A percentile compares a stretch with the other conserved stretches of the same genome.
phyloP scores from a whole-genome alignment of 2,113 vertebrate species.

The Dicerorhinus sumatrensis region DNA sequence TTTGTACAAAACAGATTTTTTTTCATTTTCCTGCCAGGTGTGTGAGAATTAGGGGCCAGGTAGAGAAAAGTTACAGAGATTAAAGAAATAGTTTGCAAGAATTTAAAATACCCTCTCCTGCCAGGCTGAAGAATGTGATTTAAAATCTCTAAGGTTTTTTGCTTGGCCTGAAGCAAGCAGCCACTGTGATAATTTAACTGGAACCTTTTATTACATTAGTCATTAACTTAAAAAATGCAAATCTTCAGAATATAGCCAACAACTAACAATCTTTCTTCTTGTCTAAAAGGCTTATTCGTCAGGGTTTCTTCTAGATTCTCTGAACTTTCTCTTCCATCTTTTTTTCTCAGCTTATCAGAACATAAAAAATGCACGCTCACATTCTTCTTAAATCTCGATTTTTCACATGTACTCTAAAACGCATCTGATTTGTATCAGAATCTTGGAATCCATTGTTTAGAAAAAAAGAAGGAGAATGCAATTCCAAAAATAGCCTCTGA shows the following conservation, averaged over 20 bases:
- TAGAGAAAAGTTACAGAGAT: conserved; percentile 37
- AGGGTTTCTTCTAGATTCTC: conserved; percentile 31
- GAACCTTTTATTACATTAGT: conserved; percentile 67
- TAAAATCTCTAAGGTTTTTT: conserved; percentile 68
- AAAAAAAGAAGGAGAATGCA: neutral
- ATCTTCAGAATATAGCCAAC: conserved; percentile 62
- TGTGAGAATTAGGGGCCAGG: neutral
- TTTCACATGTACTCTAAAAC: neutral
- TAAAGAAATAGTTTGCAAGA: conserved; percentile 49
- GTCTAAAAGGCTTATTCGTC: conserved; percentile 40
- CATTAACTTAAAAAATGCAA: conserved; percentile 74
- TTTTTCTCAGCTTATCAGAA: conserved; percentile 22
- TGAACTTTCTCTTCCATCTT: conserved; percentile 4
- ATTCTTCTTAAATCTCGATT: conserved; percentile 22
- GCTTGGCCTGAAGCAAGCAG: conserved; percentile 66
- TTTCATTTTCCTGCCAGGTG: neutral
- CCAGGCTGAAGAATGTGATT: conserved; percentile 51
- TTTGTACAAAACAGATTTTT: neutral
- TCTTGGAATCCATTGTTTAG: neutral
- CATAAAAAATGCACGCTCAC: conserved; percentile 5
- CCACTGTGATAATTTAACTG: conserved; percentile 64
- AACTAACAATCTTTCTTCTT: conserved; percentile 45
- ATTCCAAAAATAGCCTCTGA: neutral
- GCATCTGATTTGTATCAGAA: neutral
- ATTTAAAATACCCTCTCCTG: conserved; percentile 50